Conservation (phyloP, 37 sponge, comb jelly and placozoan genomes). For the Agelas oroides region DNA sequence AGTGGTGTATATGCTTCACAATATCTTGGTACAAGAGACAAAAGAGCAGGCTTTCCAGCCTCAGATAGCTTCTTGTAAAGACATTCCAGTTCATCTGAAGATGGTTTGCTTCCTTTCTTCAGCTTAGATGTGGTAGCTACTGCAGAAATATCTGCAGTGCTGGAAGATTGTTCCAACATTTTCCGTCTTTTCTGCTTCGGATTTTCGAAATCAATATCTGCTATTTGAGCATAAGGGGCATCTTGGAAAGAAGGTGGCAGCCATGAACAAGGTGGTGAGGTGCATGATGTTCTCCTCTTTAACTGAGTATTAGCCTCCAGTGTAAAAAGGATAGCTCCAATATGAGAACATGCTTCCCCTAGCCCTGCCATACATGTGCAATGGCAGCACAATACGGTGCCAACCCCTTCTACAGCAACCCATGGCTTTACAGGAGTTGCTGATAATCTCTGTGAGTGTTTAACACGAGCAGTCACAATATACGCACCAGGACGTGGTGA, state of each 20-base stretch:
- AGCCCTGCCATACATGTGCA: slow-evolving; percentile 72
- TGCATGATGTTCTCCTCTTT: slow-evolving; percentile 36
- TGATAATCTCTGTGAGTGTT: neutral
- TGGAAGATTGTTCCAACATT: neutral
- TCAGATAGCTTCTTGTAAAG: slow-evolving; percentile 29
- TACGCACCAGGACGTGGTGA: too few species aligned
- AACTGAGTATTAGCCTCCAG: slow-evolving; percentile 43
- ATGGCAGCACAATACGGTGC: slow-evolving; percentile 57
- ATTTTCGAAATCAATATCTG: slow-evolving; percentile 54
- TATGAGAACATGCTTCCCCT: slow-evolving; percentile 62
- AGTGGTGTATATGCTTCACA: slow-evolving; percentile 40
- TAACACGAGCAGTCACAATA: too few species aligned
- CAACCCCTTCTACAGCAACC: slow-evolving; percentile 42
- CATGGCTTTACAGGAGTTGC: slow-evolving; percentile 25
- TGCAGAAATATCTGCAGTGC: neutral
- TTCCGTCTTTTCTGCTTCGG: slow-evolving; percentile 41
- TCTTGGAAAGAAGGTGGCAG: slow-evolving; percentile 48
- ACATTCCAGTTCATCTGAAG: slow-evolving; percentile 21
- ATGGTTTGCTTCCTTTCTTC: slow-evolving; percentile 25
- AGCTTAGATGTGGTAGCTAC: neutral
- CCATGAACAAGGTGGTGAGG: slow-evolving; percentile 64
- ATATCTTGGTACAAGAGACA: slow-evolving; percentile 54
- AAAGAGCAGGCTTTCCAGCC: slow-evolving; percentile 45
- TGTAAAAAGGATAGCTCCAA: slow-evolving; percentile 61
- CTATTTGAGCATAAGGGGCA: slow-evolving; percentile 39